Conservation (phyloP, 2,888 invertebrate species). For the Brachyptera risi region DNA sequence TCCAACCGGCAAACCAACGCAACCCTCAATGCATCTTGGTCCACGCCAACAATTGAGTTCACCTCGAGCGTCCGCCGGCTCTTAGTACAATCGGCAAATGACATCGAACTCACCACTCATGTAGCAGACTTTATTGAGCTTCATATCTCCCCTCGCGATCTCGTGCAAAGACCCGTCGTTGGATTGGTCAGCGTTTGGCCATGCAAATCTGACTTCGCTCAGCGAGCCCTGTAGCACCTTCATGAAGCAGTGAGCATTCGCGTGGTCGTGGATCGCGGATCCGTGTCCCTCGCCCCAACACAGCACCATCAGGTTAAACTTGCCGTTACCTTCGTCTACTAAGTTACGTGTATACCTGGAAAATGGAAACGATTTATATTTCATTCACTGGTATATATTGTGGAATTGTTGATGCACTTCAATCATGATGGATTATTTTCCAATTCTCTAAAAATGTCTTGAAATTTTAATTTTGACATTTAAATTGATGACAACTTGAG, state of each 20-base stretch:
- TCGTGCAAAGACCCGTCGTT: slow-evolving; percentile 56
- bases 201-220: slow-evolving; percentile 52
- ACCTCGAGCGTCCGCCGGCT: too few species aligned
- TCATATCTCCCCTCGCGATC: slow-evolving; percentile 60
- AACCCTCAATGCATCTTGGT: too few species aligned
- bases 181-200: slow-evolving; percentile 44
- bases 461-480: too few species aligned
- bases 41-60: too few species aligned
- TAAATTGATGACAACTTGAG: too few species aligned
- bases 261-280: slow-evolving; percentile 94
- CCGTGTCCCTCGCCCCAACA: slow-evolving; percentile 97
- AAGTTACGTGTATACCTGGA: slow-evolving; percentile 91
- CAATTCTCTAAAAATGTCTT: too few species aligned
- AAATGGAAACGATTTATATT: slow-evolving; percentile 30
- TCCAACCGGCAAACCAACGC: too few species aligned
- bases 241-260: slow-evolving; percentile 96
- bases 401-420: too few species aligned
- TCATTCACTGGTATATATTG: too few species aligned
- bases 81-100: too few species aligned
- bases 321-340: slow-evolving; percentile 93
- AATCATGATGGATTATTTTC: too few species aligned
- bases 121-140: slow-evolving; percentile 81
- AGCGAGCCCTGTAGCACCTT: slow-evolving; percentile 58
- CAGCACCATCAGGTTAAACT: slow-evolving; percentile 95
- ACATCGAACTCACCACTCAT: slow-evolving; percentile 88